Conservation (phyloP, 2,797 vertebrate species). For the Ibycter americanus region DNA sequence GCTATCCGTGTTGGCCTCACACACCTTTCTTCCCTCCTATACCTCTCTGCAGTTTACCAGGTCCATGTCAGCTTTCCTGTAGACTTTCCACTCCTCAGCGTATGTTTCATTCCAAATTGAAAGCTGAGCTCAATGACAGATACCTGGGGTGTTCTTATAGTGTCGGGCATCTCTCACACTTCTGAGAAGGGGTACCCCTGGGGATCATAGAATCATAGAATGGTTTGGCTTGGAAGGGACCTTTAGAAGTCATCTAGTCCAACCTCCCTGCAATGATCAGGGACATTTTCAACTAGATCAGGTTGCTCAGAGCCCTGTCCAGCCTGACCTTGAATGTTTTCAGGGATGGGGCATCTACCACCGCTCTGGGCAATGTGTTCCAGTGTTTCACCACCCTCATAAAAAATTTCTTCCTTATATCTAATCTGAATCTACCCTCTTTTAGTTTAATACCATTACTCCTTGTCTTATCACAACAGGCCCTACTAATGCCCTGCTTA, state of each 20-base stretch:
- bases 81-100: neutral
- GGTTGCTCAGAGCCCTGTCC: neutral
- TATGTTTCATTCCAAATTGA: neutral
- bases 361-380: neutral
- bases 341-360: too few relatives aligned
- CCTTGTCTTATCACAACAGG: neutral
- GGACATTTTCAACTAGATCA: neutral
- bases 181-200: neutral
- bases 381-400: neutral
- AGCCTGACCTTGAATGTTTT: neutral
- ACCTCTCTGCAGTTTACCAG: neutral
- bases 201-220: neutral
- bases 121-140: rapidly evolving
- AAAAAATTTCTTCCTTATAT: neutral
- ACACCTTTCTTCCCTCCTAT: neutral
- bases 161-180: rapidly evolving
- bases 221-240: too few relatives aligned
- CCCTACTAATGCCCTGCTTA: neutral
- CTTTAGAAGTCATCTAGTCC: neutral
- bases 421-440: neutral
- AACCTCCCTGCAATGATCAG: neutral
- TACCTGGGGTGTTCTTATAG: neutral
- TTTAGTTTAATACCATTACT: neutral
- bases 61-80: neutral
- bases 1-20: rapidly evolving